Evolutionary conservation across 2,888 invertebrate genomes (phyloP).

Genomic region (Hypomecis atomaria): DNA sequence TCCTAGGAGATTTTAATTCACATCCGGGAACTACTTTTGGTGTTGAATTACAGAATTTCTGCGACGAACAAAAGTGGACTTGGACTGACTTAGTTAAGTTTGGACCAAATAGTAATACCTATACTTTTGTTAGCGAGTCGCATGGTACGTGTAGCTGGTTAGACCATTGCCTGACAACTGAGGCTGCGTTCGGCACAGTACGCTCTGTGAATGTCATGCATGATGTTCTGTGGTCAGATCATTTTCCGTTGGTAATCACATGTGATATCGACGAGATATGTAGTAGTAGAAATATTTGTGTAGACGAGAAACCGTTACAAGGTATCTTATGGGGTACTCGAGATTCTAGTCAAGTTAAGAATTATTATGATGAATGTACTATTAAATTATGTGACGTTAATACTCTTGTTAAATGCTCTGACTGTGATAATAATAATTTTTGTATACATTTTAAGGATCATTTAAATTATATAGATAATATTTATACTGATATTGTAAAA

Average conservation of each 20-base stretch:
- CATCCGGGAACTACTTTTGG: too few relatives aligned
- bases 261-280: not conserved
- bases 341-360: not conserved
- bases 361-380: not conserved
- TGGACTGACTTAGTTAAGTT: too few relatives aligned
- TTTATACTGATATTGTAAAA: not conserved
- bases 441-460: not conserved
- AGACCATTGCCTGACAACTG: not conserved
- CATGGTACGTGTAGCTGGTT: not conserved
- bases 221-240: not conserved
- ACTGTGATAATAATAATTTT: conserved; percentile 5
- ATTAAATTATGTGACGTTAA: not conserved
- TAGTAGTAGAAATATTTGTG: not conserved
- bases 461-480: not conserved
- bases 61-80: too few relatives aligned
- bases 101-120: too few relatives aligned
- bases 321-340: not conserved
- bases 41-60: too few relatives aligned
- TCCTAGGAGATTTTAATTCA: too few relatives aligned
- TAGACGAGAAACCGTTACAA: not conserved
- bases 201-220: not conserved
- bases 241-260: not conserved
- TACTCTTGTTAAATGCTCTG: not conserved
- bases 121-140: not conserved
- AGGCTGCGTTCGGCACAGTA: not conserved